Base-by-base conservation (phyloP, 1,140 invertebrate genomes). In the Hydropsyche tenuis region DNA sequence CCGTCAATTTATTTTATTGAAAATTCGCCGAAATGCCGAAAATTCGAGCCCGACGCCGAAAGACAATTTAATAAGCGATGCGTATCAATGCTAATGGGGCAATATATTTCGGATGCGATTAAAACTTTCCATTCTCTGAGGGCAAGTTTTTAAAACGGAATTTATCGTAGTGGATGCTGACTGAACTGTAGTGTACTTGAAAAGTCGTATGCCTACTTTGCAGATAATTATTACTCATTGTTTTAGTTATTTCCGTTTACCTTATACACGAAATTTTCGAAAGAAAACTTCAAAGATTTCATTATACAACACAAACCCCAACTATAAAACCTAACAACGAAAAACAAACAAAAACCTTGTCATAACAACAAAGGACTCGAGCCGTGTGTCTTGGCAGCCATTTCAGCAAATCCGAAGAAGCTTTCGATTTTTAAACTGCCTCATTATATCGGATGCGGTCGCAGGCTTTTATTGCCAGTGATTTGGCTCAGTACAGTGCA, bases 381-480 rank as follows among this genome's bases (percentile, higher is more conserved):
- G 65, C 53, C 53, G 43, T 22, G 27, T 60, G 37, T 70, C 70
- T 72, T 75, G 74, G 74, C 74, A 72, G 22, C 42, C 42, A 16
- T 48, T 74, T 48, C 66, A 22, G 72, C 51, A 9, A 37, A 25
- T 23, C 25, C 56, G 56, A 60, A 48, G 27, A 20, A 70, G 63
- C 60, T 75, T 72, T 72, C 22, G 69, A 72, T 75, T 75, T 70
- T 75, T 72, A 72, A 75, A 72, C 46, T 68, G 30, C 22, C 48
- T n/a, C 46, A 66, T 60, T 69, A 63, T 27, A n/a, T 74, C 46
- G 65, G 6, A n/a, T 30, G 27, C 53, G 18, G 56, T 75, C 46
- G 48, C 22, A 51, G 20, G 70, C 53, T 48, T 73, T 73, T 73
- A 73, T 73, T 73, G 43, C 62, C 42, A 23, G 42, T 73, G 60